Evolutionary conservation across 2,113 vertebrate species (phyloP), one percentile per base, ranked within the genome.

Genomic region (Sarotherodon lohbergeri): DNA sequence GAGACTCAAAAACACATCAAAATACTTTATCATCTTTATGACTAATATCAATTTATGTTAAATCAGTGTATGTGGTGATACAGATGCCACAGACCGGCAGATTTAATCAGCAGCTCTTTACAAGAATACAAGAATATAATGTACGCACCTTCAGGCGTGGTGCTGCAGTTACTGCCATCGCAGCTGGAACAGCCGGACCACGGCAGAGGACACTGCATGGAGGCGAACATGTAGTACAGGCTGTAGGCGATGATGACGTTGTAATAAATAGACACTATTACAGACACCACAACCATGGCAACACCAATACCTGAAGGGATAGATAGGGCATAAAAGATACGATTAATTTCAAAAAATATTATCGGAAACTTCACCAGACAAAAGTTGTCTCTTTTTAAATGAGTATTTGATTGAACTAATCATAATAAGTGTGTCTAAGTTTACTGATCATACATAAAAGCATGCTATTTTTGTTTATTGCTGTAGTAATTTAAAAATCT

Each of bases 201-300:
- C 0, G 98, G 99, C 8, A 99, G 86, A 22, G 97, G 96, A 85
- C 82, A 96, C 96, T 97, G 98, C 96, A 99, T 98, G 7, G 98
- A 99, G 63, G 98, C 97, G 90, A 99, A 99, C 82, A 99, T 92
- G 92, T 99, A 99, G 94, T 97, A 99, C 83, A 99, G 92, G 7
- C 98, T 97, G 66, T 99, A 99, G 85, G 95, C 96, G 19, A 99
- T 97, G 92, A 99, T 98, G 63, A 98, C 97, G 0, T 99, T 99
- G 86, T 99, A 99, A 93, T 99, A 99, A 82, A 99, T 95, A 0
- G 96, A 83, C 57, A 99, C 96, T 61, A 98, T 94, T 0, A 97
- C 86, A 73, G 97, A 98, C 90, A 98, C 96, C 83, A 98, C 46
- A 61, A 98, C 96, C 97, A 98, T 98, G 0, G 97, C 97, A 85